These are phyloP conservation scores for Magallana angulata DNA, from an alignment of 1,140 invertebrate genomes.

Conservation along the genomic window DNA sequence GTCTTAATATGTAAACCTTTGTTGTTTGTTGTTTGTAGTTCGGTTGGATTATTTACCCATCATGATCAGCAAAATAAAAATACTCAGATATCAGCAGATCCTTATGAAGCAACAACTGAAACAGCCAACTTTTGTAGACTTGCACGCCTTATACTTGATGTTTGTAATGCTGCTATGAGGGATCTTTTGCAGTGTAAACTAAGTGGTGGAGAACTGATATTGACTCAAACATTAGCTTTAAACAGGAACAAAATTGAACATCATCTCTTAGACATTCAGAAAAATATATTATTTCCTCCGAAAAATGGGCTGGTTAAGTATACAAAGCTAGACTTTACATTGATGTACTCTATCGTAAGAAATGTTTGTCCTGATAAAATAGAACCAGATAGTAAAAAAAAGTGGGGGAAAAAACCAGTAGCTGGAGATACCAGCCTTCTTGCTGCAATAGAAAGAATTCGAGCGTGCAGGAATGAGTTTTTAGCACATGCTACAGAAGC, in stretches of 20 bases:
- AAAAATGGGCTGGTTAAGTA: neutral
- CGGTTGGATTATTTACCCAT: no score
- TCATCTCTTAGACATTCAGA: neutral
- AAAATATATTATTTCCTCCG: neutral
- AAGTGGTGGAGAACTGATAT: neutral
- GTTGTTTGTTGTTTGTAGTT: no score
- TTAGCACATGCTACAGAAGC: slow-evolving; percentile 12
- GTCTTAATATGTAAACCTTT: no score
- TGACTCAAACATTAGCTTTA: neutral
- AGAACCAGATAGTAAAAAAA: neutral
- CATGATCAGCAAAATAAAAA: no score
- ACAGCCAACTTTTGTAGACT: neutral
- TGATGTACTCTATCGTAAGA: neutral
- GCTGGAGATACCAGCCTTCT: neutral
- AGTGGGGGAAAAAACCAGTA: neutral
- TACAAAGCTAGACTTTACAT: neutral
- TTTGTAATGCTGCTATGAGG: neutral
- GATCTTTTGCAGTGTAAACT: neutral
- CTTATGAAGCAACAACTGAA: neutral
- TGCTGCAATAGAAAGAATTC: neutral
- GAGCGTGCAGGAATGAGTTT: neutral
- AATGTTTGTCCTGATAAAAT: slow-evolving; percentile 6
- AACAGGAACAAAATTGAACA: neutral
- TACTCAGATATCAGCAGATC: no score
- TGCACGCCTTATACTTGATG: neutral